Conservation (phyloP, 37 sponge, comb jelly and placozoan species). For the Beroe ovata region DNA sequence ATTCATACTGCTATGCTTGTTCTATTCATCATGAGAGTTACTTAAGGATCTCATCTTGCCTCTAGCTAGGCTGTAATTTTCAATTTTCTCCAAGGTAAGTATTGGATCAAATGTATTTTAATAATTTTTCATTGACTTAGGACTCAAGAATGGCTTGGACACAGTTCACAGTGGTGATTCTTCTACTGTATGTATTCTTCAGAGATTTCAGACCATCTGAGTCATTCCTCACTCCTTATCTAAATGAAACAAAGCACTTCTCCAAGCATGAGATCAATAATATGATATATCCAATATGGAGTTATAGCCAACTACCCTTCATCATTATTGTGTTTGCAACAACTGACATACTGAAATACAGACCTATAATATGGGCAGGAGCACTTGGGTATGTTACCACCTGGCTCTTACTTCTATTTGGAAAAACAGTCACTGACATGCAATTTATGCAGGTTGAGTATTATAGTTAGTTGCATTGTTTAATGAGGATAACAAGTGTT, state of each 20-base stretch:
- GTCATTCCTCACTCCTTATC: conserved; percentile 40
- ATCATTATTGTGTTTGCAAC: neutral
- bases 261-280: conserved; percentile 60
- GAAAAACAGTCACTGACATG: conserved; percentile 13
- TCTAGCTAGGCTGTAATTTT: too few species aligned
- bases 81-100: too few species aligned
- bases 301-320: conserved; percentile 32
- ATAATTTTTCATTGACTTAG: too few species aligned
- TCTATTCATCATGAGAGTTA: too few species aligned
- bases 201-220: conserved; percentile 58
- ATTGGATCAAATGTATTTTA: too few species aligned
- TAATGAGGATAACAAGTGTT: too few species aligned
- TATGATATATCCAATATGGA: conserved; percentile 59
- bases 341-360: conserved; percentile 10
- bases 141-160: neutral
- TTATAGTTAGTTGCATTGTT: neutral
- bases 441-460: conserved; percentile 41
- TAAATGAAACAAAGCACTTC: conserved; percentile 13
- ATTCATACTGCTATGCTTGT: too few species aligned
- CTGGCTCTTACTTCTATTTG: conserved; percentile 51
- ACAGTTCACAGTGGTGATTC: neutral
- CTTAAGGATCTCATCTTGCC: too few species aligned
- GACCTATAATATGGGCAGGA: conserved; percentile 53
- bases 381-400: conserved; percentile 45
- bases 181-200: conserved; percentile 51